Conservation (phyloP, 2,888 invertebrate species). For the Eilema depressum region DNA sequence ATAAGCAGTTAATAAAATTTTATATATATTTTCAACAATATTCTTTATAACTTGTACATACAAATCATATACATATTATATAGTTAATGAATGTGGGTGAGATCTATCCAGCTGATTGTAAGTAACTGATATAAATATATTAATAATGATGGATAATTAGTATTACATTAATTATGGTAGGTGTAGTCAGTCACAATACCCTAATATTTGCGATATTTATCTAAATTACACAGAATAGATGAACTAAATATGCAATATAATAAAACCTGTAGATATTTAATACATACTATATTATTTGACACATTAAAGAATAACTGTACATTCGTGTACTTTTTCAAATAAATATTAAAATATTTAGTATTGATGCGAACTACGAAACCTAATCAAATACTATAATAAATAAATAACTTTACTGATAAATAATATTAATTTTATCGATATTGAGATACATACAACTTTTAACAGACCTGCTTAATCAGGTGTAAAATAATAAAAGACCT, state of each 20-base stretch:
- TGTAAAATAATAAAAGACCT: neutral
- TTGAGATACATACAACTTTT: neutral
- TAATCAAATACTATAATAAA: neutral
- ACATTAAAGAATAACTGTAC: neutral
- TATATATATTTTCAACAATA: neutral
- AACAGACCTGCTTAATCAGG: neutral
- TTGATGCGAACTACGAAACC: neutral
- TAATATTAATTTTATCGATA: neutral
- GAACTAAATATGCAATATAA: neutral
- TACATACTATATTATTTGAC: neutral
- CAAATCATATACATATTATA: neutral
- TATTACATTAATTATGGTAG: neutral
- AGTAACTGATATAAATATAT: neutral
- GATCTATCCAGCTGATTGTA: neutral
- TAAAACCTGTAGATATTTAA: neutral
- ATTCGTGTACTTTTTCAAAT: neutral
- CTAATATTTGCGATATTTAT: neutral
- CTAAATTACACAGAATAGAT: neutral
- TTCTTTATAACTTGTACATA: neutral
- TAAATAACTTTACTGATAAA: neutral
- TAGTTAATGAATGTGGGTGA: constrained; percentile 6
- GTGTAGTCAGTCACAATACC: neutral
- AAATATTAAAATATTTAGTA: neutral
- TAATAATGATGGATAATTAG: neutral
- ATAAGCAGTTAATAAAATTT: neutral